Conservation (phyloP, 2,113 vertebrate genomes). For the Pygoscelis antarcticus region DNA sequence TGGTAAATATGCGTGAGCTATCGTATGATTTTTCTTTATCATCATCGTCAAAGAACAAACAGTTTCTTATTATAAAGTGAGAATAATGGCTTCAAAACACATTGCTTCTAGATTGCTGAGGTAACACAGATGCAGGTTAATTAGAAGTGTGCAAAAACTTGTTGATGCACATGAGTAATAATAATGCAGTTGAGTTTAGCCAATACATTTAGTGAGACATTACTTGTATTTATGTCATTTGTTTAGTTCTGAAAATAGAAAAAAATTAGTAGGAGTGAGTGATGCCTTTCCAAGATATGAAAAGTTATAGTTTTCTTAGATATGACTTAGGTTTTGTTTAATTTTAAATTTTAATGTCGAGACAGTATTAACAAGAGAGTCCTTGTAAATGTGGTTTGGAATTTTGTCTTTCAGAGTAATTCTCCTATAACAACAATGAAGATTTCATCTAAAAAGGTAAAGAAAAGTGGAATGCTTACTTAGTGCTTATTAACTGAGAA, state of each 20-base stretch:
- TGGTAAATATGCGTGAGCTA: constrained; percentile 27
- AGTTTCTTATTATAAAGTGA: not conserved
- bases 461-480: not conserved
- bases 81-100: not conserved
- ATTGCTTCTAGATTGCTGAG: not conserved
- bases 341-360: not conserved
- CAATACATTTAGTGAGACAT: not conserved
- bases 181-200: not conserved
- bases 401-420: constrained; percentile 80
- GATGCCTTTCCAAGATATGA: not conserved
- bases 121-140: not conserved
- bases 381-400: not conserved
- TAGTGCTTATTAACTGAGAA: not conserved
- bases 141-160: not conserved
- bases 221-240: not conserved
- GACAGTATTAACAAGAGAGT: not conserved
- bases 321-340: not conserved
- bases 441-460: constrained; percentile 98
- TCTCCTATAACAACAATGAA: constrained; percentile 91
- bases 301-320: not conserved
- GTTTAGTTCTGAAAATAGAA: constrained; percentile 1
- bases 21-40: not conserved
- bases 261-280: not conserved
- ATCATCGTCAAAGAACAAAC: constrained; percentile 20
- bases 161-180: not conserved